Conservation (phyloP, 2,113 vertebrate species). For the Tetrax tetrax region DNA sequence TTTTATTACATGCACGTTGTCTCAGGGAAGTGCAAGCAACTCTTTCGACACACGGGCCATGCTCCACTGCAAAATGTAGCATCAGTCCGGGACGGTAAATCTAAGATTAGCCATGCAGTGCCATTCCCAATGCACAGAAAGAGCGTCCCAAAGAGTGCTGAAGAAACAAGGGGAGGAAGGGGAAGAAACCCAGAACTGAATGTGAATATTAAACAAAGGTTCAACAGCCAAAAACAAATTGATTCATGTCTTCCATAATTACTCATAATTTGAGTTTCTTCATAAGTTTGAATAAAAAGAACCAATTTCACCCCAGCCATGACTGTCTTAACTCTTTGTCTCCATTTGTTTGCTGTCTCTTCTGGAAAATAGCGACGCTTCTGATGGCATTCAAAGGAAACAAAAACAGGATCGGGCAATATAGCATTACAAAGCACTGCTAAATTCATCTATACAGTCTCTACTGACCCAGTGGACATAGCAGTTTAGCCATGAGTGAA, state of each 20-base stretch:
- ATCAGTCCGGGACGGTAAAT: neutral
- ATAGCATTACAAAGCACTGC: conserved; percentile 11
- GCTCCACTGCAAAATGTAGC: conserved; percentile 9
- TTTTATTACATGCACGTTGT: conserved; percentile 36
- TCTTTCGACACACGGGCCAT: neutral
- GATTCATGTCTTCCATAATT: conserved; percentile 44
- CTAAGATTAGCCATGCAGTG: conserved; percentile 72
- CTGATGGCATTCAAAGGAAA: conserved; percentile 74
- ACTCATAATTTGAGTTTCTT: conserved; percentile 50
- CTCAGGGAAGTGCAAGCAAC: neutral
- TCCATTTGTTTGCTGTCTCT: conserved; percentile 83
- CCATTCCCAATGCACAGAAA: neutral
- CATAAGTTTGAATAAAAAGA: conserved; percentile 73
- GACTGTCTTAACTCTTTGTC: conserved; percentile 85
- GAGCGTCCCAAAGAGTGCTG: neutral
- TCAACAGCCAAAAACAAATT: conserved; percentile 35
- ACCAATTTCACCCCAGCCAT: conserved; percentile 87
- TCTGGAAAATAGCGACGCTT: conserved; percentile 77
- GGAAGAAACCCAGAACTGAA: conserved; percentile 23
- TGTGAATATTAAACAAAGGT: conserved; percentile 39
- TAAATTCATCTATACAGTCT: neutral
- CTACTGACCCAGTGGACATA: neutral
- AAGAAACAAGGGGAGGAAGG: neutral
- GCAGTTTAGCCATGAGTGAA: neutral
- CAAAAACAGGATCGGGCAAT: conserved; percentile 64